Base-by-base conservation (phyloP, 30 jellyfish, hydroid and myxozoan genomes). In the Aurelia aurita complex sp. Pacific region DNA sequence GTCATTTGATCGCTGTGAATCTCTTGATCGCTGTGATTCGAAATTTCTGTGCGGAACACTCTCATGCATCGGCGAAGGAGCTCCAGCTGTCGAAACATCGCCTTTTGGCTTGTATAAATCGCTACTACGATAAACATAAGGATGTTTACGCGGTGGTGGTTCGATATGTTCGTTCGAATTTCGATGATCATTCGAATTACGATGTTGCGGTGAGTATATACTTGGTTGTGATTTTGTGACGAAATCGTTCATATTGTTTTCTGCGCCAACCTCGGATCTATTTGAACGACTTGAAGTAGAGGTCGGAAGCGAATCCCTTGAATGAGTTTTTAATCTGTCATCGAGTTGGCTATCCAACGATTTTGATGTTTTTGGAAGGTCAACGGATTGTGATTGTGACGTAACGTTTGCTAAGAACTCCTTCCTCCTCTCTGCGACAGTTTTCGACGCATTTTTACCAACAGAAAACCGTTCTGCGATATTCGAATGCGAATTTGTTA, bases 121-220 rank as follows among this genome's bases (percentile, higher is more conserved):
- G 64, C 87, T 77, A 15, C 77, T 57, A 6, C 74, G 73, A 46
- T 77, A 77, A 19, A 77, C 77, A 55, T 64, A 13, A 59, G 77
- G 87, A 65, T 77, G 64, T 29, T 77, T 77, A 13, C 87, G 64
- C 38, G 87, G 87, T 36, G 87, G 87, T 29, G 87, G 87, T 54
- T 61, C 87, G 5, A 77, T 60, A 11, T 29, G 67, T 33, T 23
- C 19, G 19, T 51, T 74, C 14, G 54, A 43, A 43, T 7, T 43
- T 1, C 54, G 54, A 4, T 43, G 54, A 3, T 16, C 69, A 43
- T 43, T 43, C 54, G 57, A 46, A 46, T 46, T 46, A 9, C 57
- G 15, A 46, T 46, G 57, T 46, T 46, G 57, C 13, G 70, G 70
- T 1, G 36, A 61, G 15, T 61, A 17, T 3, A 61, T n/a, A n/a